Percentiles rank a stretch among this genome's conserved stretches.
These are phyloP conservation scores for Zosterops japonicus DNA, from an alignment of 2,113 vertebrate species.

Conservation along the genomic window DNA sequence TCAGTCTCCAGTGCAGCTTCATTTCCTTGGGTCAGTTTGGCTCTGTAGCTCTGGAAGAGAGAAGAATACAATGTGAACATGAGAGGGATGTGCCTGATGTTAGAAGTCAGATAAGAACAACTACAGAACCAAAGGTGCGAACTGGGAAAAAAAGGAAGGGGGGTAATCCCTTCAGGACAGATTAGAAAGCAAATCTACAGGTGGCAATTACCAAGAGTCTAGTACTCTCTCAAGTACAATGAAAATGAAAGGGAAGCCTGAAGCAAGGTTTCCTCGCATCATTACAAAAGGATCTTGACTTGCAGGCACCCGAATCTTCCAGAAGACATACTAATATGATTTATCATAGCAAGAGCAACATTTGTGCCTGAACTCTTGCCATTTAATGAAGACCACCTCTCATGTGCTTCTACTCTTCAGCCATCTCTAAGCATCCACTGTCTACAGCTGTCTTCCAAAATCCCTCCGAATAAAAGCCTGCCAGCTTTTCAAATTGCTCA, in stretches of 20 bases:
- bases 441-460: background rate
- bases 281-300: background rate
- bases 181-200: background rate
- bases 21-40: conserved; percentile 86
- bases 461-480: background rate
- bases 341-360: background rate
- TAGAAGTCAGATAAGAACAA: background rate
- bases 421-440: background rate
- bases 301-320: background rate
- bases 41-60: conserved; percentile 84
- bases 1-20: conserved; percentile 89
- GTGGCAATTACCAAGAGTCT: background rate
- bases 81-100: background rate
- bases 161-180: background rate
- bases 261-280: background rate
- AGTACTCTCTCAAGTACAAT: background rate
- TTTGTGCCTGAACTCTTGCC: background rate
- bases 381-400: background rate
- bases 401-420: background rate
- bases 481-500: background rate
- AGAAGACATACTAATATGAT: background rate
- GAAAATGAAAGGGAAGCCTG: background rate
- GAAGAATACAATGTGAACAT: background rate
- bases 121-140: background rate
- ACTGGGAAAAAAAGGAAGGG: background rate